Evolutionary conservation across 53 echinoderm and acorn worm species (phyloP), one percentile per base, ranked within the genome.

Genomic region (Glandiceps talaboti): DNA sequence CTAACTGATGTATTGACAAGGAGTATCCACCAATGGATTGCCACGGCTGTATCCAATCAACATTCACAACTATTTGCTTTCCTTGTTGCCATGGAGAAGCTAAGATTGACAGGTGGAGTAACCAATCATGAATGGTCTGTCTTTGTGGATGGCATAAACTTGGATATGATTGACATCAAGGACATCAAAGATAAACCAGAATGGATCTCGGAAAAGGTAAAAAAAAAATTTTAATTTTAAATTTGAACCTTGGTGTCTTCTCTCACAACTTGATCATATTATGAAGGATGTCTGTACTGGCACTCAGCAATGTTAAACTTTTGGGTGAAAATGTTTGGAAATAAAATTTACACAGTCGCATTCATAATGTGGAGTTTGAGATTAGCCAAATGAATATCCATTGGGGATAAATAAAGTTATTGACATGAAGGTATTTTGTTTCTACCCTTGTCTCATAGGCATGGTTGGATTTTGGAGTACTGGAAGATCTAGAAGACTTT

Each of bases 31-130:
- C 74, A 81, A 30, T 33, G 83, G 29, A 31, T 94, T 28, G 33
- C 86, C 0, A 75, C 80, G 26, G 86, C 83, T 27, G 74, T 87
- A 33, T 89, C 89, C 80, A 85, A 82, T 31, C 89, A 80, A 6
- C 99, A 99, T 33, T 81, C 91, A 0, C 79, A 86, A 33, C 82
- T 99, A 27, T 89, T 99, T 75, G 83, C 85, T 0, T 99, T 99
- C 30, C 86, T 99, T 72, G 84, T 99, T 33, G 94, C 99, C 31
- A 76, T 83, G 73, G 88, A 89, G 85, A 89, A 88, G 86, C 89
- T 99, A 89, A 85, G 81, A 45, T 74, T 82, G 28, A 77, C 74
- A 27, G 81, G 45, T 79, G 87, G 90, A 75, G 74, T 93, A 30
- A 82, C 83, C 1, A 77, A 85, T 29, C 81, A 75, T 29, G 94